Evolutionary conservation across 1,140 invertebrate genomes (phyloP).

Genomic region (Bradysia coprophila): DNA sequence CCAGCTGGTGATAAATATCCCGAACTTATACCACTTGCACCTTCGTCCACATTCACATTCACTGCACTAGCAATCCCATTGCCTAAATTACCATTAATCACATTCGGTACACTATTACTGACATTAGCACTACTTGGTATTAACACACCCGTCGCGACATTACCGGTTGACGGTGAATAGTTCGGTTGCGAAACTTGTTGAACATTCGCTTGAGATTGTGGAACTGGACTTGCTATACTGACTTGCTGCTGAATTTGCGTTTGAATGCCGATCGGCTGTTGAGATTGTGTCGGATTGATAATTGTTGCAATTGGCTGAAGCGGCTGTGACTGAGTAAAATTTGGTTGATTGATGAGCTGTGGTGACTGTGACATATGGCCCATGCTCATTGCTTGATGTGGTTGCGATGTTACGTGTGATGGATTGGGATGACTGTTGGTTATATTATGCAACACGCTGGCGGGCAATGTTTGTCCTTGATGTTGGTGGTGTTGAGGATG

Average conservation of each 20-base stretch:
- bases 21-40: not conserved
- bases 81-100: no score
- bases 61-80: not conserved
- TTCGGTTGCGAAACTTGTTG: not conserved
- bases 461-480: slow-evolving; percentile 9
- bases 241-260: not conserved
- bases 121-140: not conserved
- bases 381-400: slow-evolving; percentile 1
- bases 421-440: slow-evolving; percentile 5
- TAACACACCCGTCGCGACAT: not conserved
- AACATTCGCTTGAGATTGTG: not conserved
- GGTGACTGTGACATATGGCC: not conserved
- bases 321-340: not conserved
- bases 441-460: slow-evolving; percentile 3
- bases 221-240: not conserved
- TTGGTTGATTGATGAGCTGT: slow-evolving; percentile 1
- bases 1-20: not conserved
- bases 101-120: not conserved
- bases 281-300: not conserved
- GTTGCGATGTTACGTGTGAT: slow-evolving; percentile 4
- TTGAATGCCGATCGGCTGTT: not conserved
- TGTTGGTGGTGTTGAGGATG: not conserved
- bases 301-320: not conserved
- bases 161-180: not conserved
- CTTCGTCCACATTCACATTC: not conserved